These are phyloP conservation scores for Acrocephalus scirpaceus DNA, from an alignment of 2,797 vertebrate genomes.

Conservation along the genomic window DNA sequence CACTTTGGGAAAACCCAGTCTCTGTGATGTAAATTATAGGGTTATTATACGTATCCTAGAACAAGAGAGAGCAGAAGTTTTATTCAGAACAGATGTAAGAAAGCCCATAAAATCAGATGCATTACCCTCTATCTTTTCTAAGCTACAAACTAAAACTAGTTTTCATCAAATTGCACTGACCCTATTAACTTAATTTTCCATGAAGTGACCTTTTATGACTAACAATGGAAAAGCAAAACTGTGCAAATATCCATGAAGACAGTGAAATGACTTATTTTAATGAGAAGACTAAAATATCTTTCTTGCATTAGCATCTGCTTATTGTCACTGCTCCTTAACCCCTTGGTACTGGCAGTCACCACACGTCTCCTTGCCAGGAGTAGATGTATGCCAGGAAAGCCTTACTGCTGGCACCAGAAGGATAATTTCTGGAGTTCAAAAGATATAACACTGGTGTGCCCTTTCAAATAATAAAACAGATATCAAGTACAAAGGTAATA, in stretches of 20 bases:
- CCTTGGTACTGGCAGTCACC: slow-evolving; percentile 41
- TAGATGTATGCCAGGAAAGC: not conserved
- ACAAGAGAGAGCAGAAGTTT: slow-evolving; percentile 77
- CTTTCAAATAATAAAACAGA: slow-evolving; percentile 51
- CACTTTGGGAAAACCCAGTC: slow-evolving; percentile 87
- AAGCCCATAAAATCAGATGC: slow-evolving; percentile 77
- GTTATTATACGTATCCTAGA: slow-evolving; percentile 85
- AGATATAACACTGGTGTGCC: not conserved
- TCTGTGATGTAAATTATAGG: slow-evolving; percentile 89
- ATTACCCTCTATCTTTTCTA: slow-evolving; percentile 75
- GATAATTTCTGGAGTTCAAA: slow-evolving; percentile 15
- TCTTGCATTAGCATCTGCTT: slow-evolving; percentile 74
- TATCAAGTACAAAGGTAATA: slow-evolving; percentile 1
- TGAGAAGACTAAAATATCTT: slow-evolving; percentile 80
- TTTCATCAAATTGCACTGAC: slow-evolving; percentile 81
- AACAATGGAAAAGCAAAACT: slow-evolving; percentile 80
- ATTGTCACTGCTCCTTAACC: slow-evolving; percentile 74
- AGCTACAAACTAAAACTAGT: slow-evolving; percentile 77
- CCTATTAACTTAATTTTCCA: slow-evolving; percentile 84
- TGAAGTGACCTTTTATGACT: slow-evolving; percentile 79
- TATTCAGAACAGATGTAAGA: slow-evolving; percentile 79
- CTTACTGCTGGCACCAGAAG: slow-evolving; percentile 32
- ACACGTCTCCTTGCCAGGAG: not conserved
- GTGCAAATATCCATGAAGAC: slow-evolving; percentile 82
- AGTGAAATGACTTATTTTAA: slow-evolving; percentile 79